A percentile compares a stretch with the other conserved stretches of the same genome.
Conservation (phyloP, 1,140 invertebrate species). For the Drosophila bocki region DNA sequence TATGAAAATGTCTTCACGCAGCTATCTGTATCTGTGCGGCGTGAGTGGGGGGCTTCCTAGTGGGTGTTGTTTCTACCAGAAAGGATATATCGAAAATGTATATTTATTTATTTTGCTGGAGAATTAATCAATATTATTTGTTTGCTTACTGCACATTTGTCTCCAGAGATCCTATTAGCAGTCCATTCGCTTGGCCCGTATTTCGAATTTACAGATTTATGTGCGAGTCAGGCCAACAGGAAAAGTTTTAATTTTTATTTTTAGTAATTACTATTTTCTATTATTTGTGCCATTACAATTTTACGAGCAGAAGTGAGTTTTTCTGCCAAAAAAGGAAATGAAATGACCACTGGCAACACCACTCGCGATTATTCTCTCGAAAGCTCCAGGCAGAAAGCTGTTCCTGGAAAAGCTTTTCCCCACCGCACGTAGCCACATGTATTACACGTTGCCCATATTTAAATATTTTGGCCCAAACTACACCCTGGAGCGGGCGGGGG, state of each 20-base stretch:
- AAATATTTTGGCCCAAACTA: not conserved
- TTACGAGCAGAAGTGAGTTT: constrained; percentile 7
- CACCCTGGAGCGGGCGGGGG: no score
- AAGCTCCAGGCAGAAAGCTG: constrained; percentile 30
- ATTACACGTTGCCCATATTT: constrained; percentile 12
- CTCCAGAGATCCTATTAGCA: constrained; percentile 6
- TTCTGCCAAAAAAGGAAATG: constrained; percentile 42
- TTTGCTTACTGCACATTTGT: constrained; percentile 38
- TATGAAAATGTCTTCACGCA: constrained; percentile 16
- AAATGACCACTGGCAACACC: constrained; percentile 29
- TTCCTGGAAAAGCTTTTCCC: constrained; percentile 29
- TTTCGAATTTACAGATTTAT: not conserved
- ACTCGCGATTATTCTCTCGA: constrained; percentile 12
- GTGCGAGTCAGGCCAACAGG: not conserved
- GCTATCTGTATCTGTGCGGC: constrained; percentile 14
- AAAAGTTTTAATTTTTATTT: not conserved
- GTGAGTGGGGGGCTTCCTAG: constrained; percentile 6
- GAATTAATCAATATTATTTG: constrained; percentile 38
- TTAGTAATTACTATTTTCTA: not conserved
- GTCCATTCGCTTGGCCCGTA: not conserved
- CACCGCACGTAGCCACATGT: not conserved
- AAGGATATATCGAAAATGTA: constrained; percentile 3
- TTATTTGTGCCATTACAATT: constrained; percentile 3
- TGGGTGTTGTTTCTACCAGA: constrained; percentile 1
- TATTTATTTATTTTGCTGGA: constrained; percentile 13